These are phyloP conservation scores for Coleophora flavipennella DNA, from an alignment of 2,888 invertebrate species.

Conservation along the genomic window DNA sequence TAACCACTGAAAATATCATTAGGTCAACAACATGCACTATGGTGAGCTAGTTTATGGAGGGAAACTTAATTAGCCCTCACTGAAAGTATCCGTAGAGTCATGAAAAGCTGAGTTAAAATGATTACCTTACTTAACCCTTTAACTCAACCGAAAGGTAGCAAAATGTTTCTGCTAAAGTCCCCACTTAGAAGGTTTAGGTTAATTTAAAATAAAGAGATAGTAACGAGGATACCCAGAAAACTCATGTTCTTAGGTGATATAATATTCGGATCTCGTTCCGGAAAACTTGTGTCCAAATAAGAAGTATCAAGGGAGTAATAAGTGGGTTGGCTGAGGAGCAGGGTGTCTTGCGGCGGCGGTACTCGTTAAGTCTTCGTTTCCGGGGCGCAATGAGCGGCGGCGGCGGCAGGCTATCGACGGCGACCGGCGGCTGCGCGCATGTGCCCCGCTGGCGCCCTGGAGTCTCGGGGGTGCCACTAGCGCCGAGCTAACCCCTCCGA, in stretches of 20 bases:
- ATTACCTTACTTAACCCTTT: no score
- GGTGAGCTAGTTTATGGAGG: neutral
- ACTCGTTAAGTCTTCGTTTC: conserved; percentile 64
- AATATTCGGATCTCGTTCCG: no score
- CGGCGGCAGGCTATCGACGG: conserved; percentile 64
- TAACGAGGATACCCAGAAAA: no score
- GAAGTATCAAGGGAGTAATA: neutral
- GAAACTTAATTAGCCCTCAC: no score
- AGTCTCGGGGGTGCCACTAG: conserved; percentile 59
- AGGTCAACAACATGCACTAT: neutral
- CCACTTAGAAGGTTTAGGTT: no score
- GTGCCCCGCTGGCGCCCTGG: conserved; percentile 59
- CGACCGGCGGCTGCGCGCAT: conserved; percentile 47
- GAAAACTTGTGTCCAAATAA: neutral
- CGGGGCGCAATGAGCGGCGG: conserved; percentile 61
- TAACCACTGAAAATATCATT: conserved; percentile 7
- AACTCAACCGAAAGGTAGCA: no score
- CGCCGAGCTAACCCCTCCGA: conserved; percentile 44
- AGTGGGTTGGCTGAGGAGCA: conserved; percentile 20
- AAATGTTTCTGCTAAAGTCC: no score
- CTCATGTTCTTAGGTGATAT: no score
- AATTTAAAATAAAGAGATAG: no score
- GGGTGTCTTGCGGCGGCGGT: conserved; percentile 56
- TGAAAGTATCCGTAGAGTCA: no score
- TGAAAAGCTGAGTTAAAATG: no score